phyloP scores from a whole-genome alignment of 2,888 invertebrate species.

The Drosophila planitibia region DNA sequence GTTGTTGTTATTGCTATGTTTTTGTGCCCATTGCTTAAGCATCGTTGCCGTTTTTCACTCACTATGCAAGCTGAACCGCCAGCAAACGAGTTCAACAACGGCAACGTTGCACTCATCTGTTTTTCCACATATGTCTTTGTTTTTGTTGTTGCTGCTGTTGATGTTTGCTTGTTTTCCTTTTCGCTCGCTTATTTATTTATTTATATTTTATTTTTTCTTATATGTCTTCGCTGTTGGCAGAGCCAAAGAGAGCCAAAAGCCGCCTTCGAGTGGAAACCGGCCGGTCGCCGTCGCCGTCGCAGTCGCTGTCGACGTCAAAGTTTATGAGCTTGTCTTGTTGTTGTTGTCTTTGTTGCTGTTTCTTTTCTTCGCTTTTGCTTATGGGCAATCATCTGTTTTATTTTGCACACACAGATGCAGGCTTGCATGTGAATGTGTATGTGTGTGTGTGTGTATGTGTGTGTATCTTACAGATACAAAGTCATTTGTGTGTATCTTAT shows the following conservation, averaged over 20 bases:
- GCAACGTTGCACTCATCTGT: constrained; percentile 75
- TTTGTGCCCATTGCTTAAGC: constrained; percentile 66
- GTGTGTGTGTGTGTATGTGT: constrained; percentile 8
- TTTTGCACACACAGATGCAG: constrained; percentile 62
- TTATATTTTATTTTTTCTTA: constrained; percentile 58
- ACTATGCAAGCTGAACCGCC: constrained; percentile 53
- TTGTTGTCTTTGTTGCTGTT: constrained; percentile 39
- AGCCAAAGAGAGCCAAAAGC: constrained; percentile 51
- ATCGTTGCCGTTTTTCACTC: constrained; percentile 72
- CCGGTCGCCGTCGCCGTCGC: constrained; percentile 39
- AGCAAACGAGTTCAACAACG: constrained; percentile 58
- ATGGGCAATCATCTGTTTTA: constrained; percentile 80
- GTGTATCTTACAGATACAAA: constrained; percentile 55
- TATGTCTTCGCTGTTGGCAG: constrained; percentile 57
- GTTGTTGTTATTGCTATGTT: constrained; percentile 63
- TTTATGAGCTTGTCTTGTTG: constrained; percentile 44
- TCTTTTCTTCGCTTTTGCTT: constrained; percentile 68
- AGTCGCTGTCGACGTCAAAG: constrained; percentile 26
- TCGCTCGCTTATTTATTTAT: constrained; percentile 70
- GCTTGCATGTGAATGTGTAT: constrained; percentile 30
- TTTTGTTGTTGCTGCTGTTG: constrained; percentile 55
- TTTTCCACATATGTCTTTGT: constrained; percentile 54
- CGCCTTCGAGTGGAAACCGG: constrained; percentile 61
- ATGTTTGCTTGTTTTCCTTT: constrained; percentile 70
- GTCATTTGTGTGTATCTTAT: constrained; percentile 64